Base-by-base conservation (phyloP, 2,113 vertebrate genomes). In the Oncorhynchus keta region DNA sequence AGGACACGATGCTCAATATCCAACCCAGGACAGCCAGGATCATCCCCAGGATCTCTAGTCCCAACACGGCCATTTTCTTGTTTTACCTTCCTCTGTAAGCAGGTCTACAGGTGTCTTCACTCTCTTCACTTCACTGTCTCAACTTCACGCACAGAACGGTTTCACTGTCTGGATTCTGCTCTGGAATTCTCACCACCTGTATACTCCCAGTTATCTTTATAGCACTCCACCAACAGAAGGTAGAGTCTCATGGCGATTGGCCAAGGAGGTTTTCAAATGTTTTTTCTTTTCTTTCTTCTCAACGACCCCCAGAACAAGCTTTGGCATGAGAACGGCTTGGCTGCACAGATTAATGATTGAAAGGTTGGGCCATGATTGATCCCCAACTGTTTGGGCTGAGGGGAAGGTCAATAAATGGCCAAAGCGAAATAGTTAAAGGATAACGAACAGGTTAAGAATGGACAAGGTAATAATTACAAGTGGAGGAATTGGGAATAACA, bases 1-100 rank as follows among this genome's bases (percentile, higher is more conserved):
- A 98, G 70, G 94, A 93, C 3, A 95, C 59, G 57, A 96, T 93
- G 81, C 89, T 89, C 70, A 88, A 89, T 70, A 97, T 75, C 96
- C 96, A 97, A 20, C 97, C 97, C 77, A 99, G 67, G 68, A 94
- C 81, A 0, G 94, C 93, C 72, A 99, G 88, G 61, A 85, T 26
- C 76, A 95, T 85, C 2, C 96, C 97, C 0, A 95, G 80, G 71
- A 98, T 95, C 93, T 99, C 96, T 86, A 97, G 84, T 70, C 95
- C 97, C 85, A 92, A 88, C 7, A 96, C 95, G 89, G 92, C 84
- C 93, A 94, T 95, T 79, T 65, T 81, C 57, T 70, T 20, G 55
- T 35, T 16, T 67, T 26, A 70, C 22, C 16, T 2, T 70, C 22
- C n/a, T 76, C 26, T 51, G 12, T 26, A 55, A 55, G 51, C 51